A percentile compares a stretch with the other conserved stretches of the same genome.
These are phyloP conservation scores for Oryzias celebensis DNA, from an alignment of 2,113 vertebrate genomes.

Conservation along the genomic window DNA sequence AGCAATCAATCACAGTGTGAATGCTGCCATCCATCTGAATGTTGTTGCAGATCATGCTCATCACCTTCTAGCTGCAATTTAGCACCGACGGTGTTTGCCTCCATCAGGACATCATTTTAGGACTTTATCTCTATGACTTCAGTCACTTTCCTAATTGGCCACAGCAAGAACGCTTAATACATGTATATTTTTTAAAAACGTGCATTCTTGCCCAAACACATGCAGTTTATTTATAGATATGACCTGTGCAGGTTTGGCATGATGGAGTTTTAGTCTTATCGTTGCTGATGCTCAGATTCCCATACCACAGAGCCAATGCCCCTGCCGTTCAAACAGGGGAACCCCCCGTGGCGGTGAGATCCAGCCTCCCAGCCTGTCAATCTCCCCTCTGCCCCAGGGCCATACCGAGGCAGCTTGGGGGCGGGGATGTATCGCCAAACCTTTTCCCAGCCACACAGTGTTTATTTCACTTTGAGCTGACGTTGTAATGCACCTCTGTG, in stretches of 20 bases:
- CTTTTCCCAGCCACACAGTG: conserved; percentile 70
- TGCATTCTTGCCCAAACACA: not conserved
- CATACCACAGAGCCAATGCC: conserved; percentile 67
- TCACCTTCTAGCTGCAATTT: not conserved
- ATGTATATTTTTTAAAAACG: not conserved
- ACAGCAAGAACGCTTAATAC: no score
- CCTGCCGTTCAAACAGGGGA: conserved; percentile 55
- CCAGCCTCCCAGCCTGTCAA: conserved; percentile 73
- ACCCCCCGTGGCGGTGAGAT: conserved; percentile 65
- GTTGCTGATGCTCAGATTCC: conserved; percentile 73
- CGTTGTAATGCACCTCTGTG: conserved; percentile 73
- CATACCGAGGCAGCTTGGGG: conserved; percentile 69
- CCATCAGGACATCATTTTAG: not conserved
- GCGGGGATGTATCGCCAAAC: conserved; percentile 66
- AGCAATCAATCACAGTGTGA: not conserved
- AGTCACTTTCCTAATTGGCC: no score
- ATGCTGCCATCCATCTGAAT: not conserved
- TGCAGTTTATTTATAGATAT: conserved; percentile 3
- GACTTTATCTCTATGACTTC: no score
- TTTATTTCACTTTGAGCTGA: conserved; percentile 79
- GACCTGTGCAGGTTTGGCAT: not conserved
- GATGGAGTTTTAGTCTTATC: conserved; percentile 61
- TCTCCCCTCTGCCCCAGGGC: conserved; percentile 69
- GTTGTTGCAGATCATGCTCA: not conserved
- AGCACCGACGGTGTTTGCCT: not conserved